Base-by-base conservation (phyloP, 2,888 invertebrate species). In the Caenorhabditis plicata region DNA sequence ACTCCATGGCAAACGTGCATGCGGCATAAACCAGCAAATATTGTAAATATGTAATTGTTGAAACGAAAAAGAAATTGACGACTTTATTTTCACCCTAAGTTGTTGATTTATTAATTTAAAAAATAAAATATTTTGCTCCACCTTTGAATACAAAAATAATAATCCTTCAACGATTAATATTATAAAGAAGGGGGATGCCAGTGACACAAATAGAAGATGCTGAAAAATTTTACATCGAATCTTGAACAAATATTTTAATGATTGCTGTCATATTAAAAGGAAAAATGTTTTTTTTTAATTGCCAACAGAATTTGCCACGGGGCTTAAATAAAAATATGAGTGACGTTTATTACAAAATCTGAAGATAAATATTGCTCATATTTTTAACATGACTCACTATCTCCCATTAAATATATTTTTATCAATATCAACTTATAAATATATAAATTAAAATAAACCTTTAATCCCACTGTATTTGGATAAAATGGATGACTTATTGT, bases 401-500 rank as follows among this genome's bases (percentile, higher is more conserved):
- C n/a, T n/a, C n/a, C n/a, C n/a, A n/a, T n/a, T n/a, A n/a, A n/a
- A n/a, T n/a, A n/a, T n/a, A n/a, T n/a, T n/a, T n/a, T n/a, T n/a
- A n/a, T n/a, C n/a, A n/a, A n/a, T n/a, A n/a, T n/a, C n/a, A n/a
- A n/a, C n/a, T n/a, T n/a, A n/a, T n/a, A n/a, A n/a, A n/a, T n/a
- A n/a, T n/a, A n/a, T n/a, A n/a, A n/a, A 17, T 4, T 32, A 8
- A 7, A 31, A 17, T 19, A 13, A 17, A 44, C 60, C 31, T 68
- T 68, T 40, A 66, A 43, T 20, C 65, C 73, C 0, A 84, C 74
- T 0, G 84, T 83, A 50, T 81, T 81, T 7, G 74, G 71, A 74
- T 88, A 87, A 83, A 87, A 91, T 2, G 94, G 94, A 82, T 94
- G 90, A 78, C 86, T 87, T 42, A 96, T 86, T 44, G 90, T 89